Evolutionary conservation across 2,888 invertebrate species (phyloP), one percentile per base, ranked within the genome.

Genomic region (Stenichneumon culpator): DNA sequence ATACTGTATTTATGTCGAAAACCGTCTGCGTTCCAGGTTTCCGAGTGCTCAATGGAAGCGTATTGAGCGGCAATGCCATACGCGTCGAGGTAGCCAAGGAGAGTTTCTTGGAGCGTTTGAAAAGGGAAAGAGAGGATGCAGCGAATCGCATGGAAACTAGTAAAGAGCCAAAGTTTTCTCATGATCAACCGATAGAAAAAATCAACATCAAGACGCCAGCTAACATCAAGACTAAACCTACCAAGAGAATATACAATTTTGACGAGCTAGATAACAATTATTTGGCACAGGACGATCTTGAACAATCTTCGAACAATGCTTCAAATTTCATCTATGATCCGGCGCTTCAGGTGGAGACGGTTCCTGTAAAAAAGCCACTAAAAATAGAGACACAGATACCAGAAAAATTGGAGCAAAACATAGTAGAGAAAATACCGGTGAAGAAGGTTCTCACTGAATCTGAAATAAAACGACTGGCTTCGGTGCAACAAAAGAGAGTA

Each of bases 401-500:
- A 2, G n/a, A 28, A 6, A 52, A 74, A 67, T 16, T 3, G 0
- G 36, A 68, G 19, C 9, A 25, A 11, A 36, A 3, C 2, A 47
- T 77, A 9, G 19, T 19, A 65, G 11, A 36, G 44, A 50, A 60
- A 14, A 32, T 54, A 39, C 47, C 52, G 0, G 68, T 78, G 16
- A 69, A 78, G 36, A 78, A 73, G 80, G 39, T 50, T 32, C 91
- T 93, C 63, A 90, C 91, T 32, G 94, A 95, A 87, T 95, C 96
- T 1, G 96, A 97, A 88, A 94, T 95, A 82, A 97, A 97, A 92
- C 95, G 97, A 82, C 93, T 96, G 79, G 95, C 96, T 87, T 97
- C 97, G 0, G 93, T 97, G 81, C 95, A 95, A 86, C 95, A 95
- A 89, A 96, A 96, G 93, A 95, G 96, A 88, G 95, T 95, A 87